Evolutionary conservation across 2,797 vertebrate species (phyloP), one percentile per base, ranked within the genome.

Genomic region (Sciurus vulgaris): DNA sequence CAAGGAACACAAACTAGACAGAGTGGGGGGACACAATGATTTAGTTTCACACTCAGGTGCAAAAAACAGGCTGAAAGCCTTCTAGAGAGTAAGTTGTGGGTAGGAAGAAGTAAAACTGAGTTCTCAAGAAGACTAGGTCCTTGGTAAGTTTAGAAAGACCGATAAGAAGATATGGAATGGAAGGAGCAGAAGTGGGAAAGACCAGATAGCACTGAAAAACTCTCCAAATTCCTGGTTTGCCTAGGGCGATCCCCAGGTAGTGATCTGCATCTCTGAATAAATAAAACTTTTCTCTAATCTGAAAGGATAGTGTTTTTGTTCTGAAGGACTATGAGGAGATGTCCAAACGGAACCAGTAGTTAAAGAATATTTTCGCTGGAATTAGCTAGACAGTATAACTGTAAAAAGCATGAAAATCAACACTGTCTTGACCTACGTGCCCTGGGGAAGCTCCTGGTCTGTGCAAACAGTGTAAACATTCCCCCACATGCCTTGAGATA

Each of bases 291-390:
- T 92, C 70, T 96, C 87, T 93, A 49, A 78, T 95, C 56, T 56
- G 70, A 88, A 93, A 95, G 44, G 74, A n/a, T 44, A 93, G 30
- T 61, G 10, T 28, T 74, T 96, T 78, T 96, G 87, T 97, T 91
- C 97, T 83, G 93, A 95, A 82, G 65, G 54, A 72, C 49, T 84
- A 67, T 49, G 90, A 95, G 74, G 17, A 67, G 85, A 98, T 88
- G 63, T 83, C 77, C 0, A 7, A 94, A 65, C 41, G 98, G 89
- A 96, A 86, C 93, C 91, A 97, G 83, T 96, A 94, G 92, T 95
- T 97, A 97, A 97, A 97, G 30, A 41, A 44, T 92, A 84, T 87
- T 96, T 98, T 92, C 70, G 44, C 91, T 97, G 83, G 74, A 90
- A 44, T 86, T 82, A 79, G 97, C 15, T 85, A 96, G 96, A 49